A percentile compares a stretch with the other conserved stretches of the same genome.
phyloP scores from a whole-genome alignment of 2,888 invertebrate genomes.

The Ennomos fuscantarius region DNA sequence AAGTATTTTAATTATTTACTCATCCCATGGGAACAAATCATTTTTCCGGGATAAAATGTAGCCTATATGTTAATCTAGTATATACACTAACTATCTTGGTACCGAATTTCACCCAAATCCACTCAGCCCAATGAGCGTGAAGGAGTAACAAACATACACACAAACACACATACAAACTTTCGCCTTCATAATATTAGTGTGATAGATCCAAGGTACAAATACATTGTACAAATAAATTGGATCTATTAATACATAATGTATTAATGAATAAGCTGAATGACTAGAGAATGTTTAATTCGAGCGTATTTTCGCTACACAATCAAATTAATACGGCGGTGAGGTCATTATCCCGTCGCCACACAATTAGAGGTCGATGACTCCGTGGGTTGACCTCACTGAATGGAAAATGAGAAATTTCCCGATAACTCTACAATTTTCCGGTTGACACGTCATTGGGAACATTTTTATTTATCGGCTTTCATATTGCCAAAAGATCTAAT shows the following conservation, averaged over 20 bases:
- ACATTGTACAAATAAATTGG: too few species aligned
- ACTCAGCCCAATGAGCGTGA: too few species aligned
- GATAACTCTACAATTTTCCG: slow-evolving; percentile 22
- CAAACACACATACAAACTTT: too few species aligned
- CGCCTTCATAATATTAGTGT: too few species aligned
- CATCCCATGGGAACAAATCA: too few species aligned
- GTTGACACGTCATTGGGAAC: background rate
- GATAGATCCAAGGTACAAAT: too few species aligned
- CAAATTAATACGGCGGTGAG: slow-evolving; percentile 52
- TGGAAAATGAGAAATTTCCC: slow-evolving; percentile 46
- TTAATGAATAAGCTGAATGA: slow-evolving; percentile 4
- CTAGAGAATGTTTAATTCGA: slow-evolving; percentile 14
- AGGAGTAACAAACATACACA: too few species aligned
- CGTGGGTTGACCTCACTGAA: slow-evolving; percentile 51
- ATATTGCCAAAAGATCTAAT: background rate
- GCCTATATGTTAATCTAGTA: too few species aligned
- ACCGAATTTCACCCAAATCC: too few species aligned
- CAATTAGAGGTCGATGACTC: slow-evolving; percentile 60
- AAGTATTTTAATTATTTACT: too few species aligned
- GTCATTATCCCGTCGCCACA: slow-evolving; percentile 55
- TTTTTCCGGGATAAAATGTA: too few species aligned
- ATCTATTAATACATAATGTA: slow-evolving; percentile 13
- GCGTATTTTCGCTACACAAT: slow-evolving; percentile 30
- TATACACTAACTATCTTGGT: too few species aligned
- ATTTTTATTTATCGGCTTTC: background rate